Percentiles rank a stretch among this genome's conserved stretches.
Conservation (phyloP, 2,888 invertebrate genomes). For the Melipona bicolor region DNA sequence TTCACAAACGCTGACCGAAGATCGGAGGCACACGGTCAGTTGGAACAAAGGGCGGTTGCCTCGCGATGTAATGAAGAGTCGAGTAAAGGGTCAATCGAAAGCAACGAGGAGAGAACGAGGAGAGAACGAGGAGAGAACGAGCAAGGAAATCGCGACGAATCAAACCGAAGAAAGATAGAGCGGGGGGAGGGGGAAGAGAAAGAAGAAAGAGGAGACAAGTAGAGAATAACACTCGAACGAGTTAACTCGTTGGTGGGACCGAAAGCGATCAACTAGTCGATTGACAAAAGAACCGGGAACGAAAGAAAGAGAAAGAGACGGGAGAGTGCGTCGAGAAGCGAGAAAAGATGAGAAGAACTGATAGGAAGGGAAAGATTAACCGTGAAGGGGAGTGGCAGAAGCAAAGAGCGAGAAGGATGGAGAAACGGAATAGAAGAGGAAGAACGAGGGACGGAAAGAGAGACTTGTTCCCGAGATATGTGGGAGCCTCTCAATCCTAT, state of each 20-base stretch:
- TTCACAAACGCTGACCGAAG: not conserved
- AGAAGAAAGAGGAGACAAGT: not conserved
- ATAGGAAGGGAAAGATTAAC: slow-evolving; percentile 35
- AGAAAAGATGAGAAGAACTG: slow-evolving; percentile 1
- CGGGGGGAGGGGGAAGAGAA: too few species aligned
- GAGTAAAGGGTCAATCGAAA: slow-evolving; percentile 56
- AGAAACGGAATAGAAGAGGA: slow-evolving; percentile 1
- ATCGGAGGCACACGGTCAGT: not conserved
- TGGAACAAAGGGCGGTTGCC: slow-evolving; percentile 34
- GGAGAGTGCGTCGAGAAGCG: not conserved
- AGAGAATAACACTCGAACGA: slow-evolving; percentile 36
- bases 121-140: slow-evolving; percentile 35
- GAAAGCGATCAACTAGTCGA: slow-evolving; percentile 65
- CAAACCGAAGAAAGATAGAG: slow-evolving; percentile 12
- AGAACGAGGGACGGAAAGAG: slow-evolving; percentile 22
- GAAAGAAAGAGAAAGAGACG: slow-evolving; percentile 18
- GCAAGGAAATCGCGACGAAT: slow-evolving; percentile 29
- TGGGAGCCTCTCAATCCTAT: slow-evolving; percentile 73
- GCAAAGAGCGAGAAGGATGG: not conserved
- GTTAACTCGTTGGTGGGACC: slow-evolving; percentile 43
- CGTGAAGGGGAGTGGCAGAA: not conserved
- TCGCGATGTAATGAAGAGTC: slow-evolving; percentile 48
- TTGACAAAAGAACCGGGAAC: slow-evolving; percentile 57
- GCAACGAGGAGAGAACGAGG: slow-evolving; percentile 51
- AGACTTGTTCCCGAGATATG: slow-evolving; percentile 67